Conservation (phyloP, 2,888 invertebrate genomes). For the Synanthedon andrenaeformis region DNA sequence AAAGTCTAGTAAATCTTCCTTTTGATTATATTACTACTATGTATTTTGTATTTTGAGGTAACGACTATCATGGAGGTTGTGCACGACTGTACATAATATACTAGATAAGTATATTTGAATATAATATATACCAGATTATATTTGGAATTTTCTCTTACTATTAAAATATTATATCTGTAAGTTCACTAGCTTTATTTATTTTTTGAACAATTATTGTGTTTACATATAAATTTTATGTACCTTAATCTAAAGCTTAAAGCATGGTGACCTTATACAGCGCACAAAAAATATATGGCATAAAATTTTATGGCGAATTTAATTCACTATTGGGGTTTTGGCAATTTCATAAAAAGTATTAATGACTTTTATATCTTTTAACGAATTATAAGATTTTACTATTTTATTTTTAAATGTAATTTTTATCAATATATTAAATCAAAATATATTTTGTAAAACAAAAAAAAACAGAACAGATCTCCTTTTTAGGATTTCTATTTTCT, state of each 20-base stretch:
- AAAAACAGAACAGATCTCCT: no score
- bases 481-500: no score
- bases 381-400: not conserved
- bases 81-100: slow-evolving; percentile 22
- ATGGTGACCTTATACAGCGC: slow-evolving; percentile 49
- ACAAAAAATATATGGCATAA: slow-evolving; percentile 23
- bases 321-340: not conserved
- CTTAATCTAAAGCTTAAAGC: slow-evolving; percentile 25
- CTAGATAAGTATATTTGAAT: slow-evolving; percentile 15
- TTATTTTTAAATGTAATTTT: not conserved
- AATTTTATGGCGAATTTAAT: not conserved
- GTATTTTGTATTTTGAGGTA: no score
- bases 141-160: slow-evolving; percentile 6
- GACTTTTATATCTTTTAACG: not conserved
- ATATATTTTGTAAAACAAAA: no score
- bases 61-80: slow-evolving; percentile 27
- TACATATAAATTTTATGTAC: slow-evolving; percentile 11
- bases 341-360: not conserved
- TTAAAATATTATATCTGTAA: not conserved
- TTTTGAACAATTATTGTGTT: slow-evolving; percentile 6
- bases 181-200: not conserved
- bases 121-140: not conserved
- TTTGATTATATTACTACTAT: no score
- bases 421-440: no score
- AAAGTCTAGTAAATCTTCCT: no score